Percentiles rank a stretch among this genome's conserved stretches.
phyloP scores from a whole-genome alignment of 2,113 vertebrate species.

The Gallinago jamesoni region DNA sequence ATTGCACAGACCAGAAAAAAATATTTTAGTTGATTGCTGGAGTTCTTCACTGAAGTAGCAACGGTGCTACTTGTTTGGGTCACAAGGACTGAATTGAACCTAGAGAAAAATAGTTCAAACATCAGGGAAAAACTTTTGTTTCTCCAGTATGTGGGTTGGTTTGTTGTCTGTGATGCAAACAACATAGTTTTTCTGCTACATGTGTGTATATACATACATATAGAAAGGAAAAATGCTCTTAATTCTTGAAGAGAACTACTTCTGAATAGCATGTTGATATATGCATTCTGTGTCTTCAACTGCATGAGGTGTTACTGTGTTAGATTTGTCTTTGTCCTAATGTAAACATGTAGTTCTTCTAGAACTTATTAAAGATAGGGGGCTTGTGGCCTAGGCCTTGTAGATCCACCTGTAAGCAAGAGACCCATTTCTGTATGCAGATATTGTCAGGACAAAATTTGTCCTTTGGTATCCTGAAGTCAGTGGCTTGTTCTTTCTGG shows the following conservation, averaged over 20 bases:
- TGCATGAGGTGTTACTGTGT: not conserved
- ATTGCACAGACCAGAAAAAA: not conserved
- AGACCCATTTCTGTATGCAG: not conserved
- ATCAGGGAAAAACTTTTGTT: not conserved
- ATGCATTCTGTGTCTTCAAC: not conserved
- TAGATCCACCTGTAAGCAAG: not conserved
- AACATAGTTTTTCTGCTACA: rapidly evolving
- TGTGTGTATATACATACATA: not conserved
- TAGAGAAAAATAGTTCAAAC: not conserved
- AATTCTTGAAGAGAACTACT: not conserved
- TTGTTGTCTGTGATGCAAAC: not conserved
- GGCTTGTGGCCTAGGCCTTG: not conserved
- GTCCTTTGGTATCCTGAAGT: not conserved
- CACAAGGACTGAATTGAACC: not conserved
- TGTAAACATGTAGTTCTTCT: not conserved
- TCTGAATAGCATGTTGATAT: not conserved
- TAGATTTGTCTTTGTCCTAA: not conserved
- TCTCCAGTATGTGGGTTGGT: not conserved
- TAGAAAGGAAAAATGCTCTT: not conserved
- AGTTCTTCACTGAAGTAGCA: not conserved
- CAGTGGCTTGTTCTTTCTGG: not conserved
- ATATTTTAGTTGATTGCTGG: not conserved
- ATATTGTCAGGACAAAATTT: not conserved
- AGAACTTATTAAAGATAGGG: not conserved
- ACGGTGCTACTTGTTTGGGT: not conserved